phyloP scores from a whole-genome alignment of 1,140 invertebrate genomes.

The Fopius arisanus region DNA sequence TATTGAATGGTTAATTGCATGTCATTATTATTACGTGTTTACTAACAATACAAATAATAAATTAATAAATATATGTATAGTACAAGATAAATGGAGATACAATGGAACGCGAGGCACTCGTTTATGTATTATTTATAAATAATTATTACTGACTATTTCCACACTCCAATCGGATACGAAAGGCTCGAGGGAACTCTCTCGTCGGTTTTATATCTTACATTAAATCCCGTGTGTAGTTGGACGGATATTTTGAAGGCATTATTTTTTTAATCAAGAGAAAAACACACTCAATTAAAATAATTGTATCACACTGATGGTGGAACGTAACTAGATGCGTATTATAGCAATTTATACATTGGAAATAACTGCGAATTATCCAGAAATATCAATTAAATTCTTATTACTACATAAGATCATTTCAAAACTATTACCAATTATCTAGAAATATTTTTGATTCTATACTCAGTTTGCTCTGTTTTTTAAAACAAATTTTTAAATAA shows the following conservation, averaged over 20 bases:
- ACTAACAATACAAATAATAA: constrained; percentile 10
- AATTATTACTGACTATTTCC: not conserved
- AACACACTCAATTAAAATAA: not conserved
- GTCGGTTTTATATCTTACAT: not conserved
- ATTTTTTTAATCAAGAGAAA: not conserved
- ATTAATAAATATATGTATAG: constrained; percentile 10
- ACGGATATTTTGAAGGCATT: constrained; percentile 6
- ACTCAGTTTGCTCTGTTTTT: not conserved
- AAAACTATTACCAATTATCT: not conserved
- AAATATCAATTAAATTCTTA: too few species aligned
- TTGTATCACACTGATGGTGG: constrained; percentile 1
- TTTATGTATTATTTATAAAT: not conserved
- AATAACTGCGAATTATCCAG: not conserved
- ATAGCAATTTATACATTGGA: constrained; percentile 6
- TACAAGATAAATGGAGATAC: constrained; percentile 8
- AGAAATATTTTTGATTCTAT: not conserved
- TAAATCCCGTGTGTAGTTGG: not conserved
- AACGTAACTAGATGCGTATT: not conserved
- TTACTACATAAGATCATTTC: not conserved
- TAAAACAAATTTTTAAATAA: not conserved
- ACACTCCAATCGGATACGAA: not conserved
- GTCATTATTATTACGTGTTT: constrained; percentile 13
- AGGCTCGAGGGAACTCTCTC: not conserved
- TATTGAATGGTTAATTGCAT: not conserved
- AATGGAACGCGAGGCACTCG: constrained; percentile 12